Conservation (phyloP, 2,797 vertebrate species). For the Hapalemur alaotrensis region DNA sequence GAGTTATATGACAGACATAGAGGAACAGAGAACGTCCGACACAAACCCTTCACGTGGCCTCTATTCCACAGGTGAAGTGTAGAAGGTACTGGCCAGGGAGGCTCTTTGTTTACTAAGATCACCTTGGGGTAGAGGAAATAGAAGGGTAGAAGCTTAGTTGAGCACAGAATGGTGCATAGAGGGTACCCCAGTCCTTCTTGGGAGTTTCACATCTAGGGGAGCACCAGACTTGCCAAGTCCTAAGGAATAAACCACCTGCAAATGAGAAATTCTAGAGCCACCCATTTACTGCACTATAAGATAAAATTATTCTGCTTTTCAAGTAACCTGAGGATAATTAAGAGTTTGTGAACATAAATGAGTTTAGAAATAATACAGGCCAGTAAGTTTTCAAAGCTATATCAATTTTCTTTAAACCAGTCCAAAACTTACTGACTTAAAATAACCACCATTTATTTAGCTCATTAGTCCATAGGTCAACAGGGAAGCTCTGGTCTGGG, state of each 20-base stretch:
- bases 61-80: neutral
- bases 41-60: neutral
- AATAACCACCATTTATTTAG: neutral
- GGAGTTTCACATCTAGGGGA: neutral
- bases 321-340: neutral
- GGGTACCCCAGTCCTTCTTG: neutral
- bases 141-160: neutral
- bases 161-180: neutral
- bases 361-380: neutral
- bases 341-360: neutral
- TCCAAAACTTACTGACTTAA: neutral
- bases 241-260: neutral
- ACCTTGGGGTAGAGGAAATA: neutral
- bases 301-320: constrained; percentile 7
- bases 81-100: neutral
- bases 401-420: neutral
- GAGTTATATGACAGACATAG: neutral
- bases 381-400: neutral
- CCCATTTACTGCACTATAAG: neutral
- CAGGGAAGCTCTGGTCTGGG: neutral
- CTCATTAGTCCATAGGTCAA: neutral
- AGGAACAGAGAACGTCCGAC: neutral
- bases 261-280: neutral
- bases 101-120: neutral
- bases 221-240: neutral